phyloP scores from a whole-genome alignment of 2,797 vertebrate species.

The Selene dorsalis region DNA sequence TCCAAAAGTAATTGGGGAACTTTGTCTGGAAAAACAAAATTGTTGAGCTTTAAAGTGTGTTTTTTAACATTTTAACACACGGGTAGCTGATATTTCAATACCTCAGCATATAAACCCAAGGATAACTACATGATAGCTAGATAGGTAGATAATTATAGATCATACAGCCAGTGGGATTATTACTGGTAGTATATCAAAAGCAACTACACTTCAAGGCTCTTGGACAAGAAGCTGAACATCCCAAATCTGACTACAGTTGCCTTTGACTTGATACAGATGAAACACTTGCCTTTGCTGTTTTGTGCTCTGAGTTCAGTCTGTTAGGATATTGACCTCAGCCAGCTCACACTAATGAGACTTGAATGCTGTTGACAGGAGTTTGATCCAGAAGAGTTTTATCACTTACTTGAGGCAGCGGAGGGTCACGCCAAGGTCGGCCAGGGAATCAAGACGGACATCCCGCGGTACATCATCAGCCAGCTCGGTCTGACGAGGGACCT shows the following conservation, averaged over 20 bases:
- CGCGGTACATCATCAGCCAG: conserved; percentile 95
- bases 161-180: not conserved
- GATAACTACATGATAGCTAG: not conserved
- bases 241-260: not conserved
- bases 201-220: not conserved
- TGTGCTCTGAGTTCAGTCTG: not conserved
- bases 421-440: conserved; percentile 95
- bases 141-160: not conserved
- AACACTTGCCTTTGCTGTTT: not conserved
- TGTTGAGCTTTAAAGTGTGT: not conserved
- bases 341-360: conserved; percentile 35
- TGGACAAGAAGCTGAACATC: not conserved
- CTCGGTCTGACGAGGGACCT: conserved; percentile 93
- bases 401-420: conserved; percentile 95
- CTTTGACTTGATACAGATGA: not conserved
- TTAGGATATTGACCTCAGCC: not conserved
- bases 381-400: conserved; percentile 97
- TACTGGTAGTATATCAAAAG: not conserved
- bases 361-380: conserved; percentile 88
- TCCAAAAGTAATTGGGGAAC: not conserved
- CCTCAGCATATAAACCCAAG: not conserved
- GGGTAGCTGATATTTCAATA: no score
- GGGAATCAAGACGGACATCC: conserved; percentile 96
- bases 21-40: not conserved
- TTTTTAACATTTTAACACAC: not conserved